phyloP scores from a whole-genome alignment of 2,888 invertebrate genomes.

The Malthinus seriepunctatus region DNA sequence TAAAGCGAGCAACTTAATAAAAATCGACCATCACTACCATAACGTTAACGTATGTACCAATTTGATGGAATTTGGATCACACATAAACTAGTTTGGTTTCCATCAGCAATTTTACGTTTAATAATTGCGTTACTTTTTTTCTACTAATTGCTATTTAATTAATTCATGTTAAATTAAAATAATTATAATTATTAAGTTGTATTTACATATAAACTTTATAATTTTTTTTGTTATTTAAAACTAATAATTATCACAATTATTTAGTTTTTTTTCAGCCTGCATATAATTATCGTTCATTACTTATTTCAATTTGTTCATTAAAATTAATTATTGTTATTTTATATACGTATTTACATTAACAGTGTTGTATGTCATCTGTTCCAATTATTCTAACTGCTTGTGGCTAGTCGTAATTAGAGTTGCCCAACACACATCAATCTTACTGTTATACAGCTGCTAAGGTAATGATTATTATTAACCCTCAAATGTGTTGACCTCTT shows the following conservation, averaged over 20 bases:
- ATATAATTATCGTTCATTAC: too few relatives aligned
- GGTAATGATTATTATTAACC: conserved; percentile 37
- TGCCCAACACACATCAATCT: conserved; percentile 39
- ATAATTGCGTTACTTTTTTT: too few relatives aligned
- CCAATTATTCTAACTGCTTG: conserved; percentile 23
- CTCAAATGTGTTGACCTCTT: conserved; percentile 33
- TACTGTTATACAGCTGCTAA: conserved; percentile 34
- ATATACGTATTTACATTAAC: too few relatives aligned
- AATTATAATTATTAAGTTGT: background rate
- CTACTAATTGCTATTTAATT: background rate
- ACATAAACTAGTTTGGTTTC: too few relatives aligned
- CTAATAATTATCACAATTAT: background rate
- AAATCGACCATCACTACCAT: too few relatives aligned
- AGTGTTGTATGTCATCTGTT: background rate
- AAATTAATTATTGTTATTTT: too few relatives aligned
- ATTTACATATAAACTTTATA: background rate
- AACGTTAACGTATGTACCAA: too few relatives aligned
- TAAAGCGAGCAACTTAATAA: too few relatives aligned
- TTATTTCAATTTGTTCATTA: too few relatives aligned
- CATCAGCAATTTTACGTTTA: too few relatives aligned
- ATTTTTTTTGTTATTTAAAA: background rate
- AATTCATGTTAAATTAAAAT: background rate
- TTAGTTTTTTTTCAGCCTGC: background rate
- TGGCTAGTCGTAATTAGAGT: conserved; percentile 38
- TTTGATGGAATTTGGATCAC: too few relatives aligned